Percentiles rank a stretch among this genome's conserved stretches.
Conservation (phyloP, 2,797 vertebrate genomes). For the Hipposideros larvatus region DNA sequence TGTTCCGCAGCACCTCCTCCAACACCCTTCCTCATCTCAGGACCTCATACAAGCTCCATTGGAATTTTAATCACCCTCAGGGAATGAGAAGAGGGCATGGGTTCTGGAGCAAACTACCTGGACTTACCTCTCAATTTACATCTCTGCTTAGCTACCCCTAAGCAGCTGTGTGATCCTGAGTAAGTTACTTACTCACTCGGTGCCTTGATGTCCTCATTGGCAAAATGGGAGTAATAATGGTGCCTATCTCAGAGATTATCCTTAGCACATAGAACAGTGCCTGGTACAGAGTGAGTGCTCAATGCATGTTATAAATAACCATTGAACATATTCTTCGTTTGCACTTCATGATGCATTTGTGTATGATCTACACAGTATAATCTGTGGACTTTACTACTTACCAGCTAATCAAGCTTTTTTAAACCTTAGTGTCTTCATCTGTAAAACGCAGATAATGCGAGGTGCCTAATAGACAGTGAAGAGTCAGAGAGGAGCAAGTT, state of each 20-base stretch:
- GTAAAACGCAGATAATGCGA: not conserved
- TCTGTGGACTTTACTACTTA: not conserved
- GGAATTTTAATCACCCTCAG: not conserved
- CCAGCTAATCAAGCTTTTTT: not conserved
- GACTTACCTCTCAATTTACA: not conserved
- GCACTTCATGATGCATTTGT: not conserved
- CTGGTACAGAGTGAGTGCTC: not conserved
- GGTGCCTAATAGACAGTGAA: not conserved
- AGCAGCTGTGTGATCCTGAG: not conserved
- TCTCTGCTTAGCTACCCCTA: not conserved
- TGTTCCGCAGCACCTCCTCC: not conserved
- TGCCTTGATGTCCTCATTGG: not conserved
- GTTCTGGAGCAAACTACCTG: not conserved
- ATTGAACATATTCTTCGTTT: not conserved
- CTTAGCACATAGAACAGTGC: not conserved
- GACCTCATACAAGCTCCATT: not conserved
- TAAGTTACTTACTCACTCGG: not conserved
- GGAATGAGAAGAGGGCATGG: not conserved
- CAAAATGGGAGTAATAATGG: not conserved
- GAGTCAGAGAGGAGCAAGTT: not conserved
- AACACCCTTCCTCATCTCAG: not conserved
- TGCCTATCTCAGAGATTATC: not conserved
- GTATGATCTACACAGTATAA: not conserved
- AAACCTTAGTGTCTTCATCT: not conserved
- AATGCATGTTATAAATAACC: not conserved